Base-by-base conservation (phyloP, 92 coral and sea anemone species). In the Isaurus tuberculatus region DNA sequence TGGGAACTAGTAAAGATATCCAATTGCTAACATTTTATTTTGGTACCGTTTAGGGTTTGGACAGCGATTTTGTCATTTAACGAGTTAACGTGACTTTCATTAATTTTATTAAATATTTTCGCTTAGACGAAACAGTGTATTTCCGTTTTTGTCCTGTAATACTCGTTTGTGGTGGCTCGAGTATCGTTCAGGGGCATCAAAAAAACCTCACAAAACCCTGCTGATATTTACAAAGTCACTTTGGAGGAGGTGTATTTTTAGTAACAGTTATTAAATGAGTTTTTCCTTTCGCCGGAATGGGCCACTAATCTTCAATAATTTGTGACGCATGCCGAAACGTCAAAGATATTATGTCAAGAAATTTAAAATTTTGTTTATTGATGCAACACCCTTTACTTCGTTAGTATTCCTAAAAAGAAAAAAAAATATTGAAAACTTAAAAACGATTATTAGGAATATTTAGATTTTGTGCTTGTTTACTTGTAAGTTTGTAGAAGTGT, bases 251-350 rank as follows among this genome's bases (percentile, higher is more conserved):
- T 27, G 69, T 29, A 4, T 63, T 63, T 63, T 63, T 63, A 63
- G 69, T 22, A 28, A 9, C 36, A 63, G 6, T 40, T 48, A 40
- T 40, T 40, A 40, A 71, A 71, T 27, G 22, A 58, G 19, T n/a
- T 43, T 23, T 71, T 71, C 60, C 77, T 28, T 71, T 22, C 17
- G 77, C 77, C 77, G 77, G 77, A 71, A 40, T 43, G 31, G 77
- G 29, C 40, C n/a, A 14, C 77, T 25, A 22, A 37, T 71, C 55
- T 40, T 71, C n/a, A 48, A 40, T 9, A 71, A 43, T 1, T 25
- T 71, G 8, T 43, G 51, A 71, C 78, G 78, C 57, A 40, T 1
- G 22, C 42, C 51, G 33, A 71, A 42, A 71, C 57, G 78, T 71
- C 78, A 71, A 71, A 23, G 53, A 22, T 55, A 55, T 29, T 29